A percentile compares a stretch with the other conserved stretches of the same genome.
These are phyloP conservation scores for Scylla paramamosain DNA, from an alignment of 1,140 invertebrate genomes.

Conservation along the genomic window DNA sequence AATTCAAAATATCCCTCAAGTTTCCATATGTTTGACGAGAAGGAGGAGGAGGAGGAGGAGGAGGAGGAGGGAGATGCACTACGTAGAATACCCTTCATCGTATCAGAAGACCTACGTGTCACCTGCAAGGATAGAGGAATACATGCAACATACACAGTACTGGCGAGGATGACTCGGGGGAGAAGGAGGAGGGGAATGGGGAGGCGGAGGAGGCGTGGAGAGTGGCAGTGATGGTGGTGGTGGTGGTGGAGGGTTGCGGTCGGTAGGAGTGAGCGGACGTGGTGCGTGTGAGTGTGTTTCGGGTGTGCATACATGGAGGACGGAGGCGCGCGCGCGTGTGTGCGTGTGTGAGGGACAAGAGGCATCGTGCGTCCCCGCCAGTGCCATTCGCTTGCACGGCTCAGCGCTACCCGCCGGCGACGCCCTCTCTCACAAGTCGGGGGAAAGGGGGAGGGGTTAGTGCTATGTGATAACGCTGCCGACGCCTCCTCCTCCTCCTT, in stretches of 20 bases:
- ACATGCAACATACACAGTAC: no score
- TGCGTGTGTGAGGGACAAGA: neutral
- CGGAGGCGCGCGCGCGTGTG: neutral
- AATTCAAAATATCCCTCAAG: no score
- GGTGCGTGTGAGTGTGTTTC: neutral
- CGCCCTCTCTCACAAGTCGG: neutral
- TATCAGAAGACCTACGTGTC: no score
- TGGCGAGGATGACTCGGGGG: no score
- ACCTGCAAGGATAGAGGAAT: no score
- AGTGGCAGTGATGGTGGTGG: neutral
- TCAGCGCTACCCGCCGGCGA: neutral
- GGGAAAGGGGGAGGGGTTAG: conserved; percentile 5
- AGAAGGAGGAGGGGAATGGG: neutral
- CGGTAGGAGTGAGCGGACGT: neutral
- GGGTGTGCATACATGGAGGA: neutral
- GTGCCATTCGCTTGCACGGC: neutral
- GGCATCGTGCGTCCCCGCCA: neutral
- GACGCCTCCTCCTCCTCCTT: conserved; percentile 7
- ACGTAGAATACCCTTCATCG: neutral
- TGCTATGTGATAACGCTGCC: neutral
- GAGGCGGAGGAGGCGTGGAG: neutral
- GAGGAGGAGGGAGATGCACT: neutral
- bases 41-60: neutral
- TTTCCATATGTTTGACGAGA: neutral
- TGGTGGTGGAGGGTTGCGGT: neutral